Evolutionary conservation across 2,113 vertebrate species (phyloP).

Genomic region (Phyllopteryx taeniolatus): DNA sequence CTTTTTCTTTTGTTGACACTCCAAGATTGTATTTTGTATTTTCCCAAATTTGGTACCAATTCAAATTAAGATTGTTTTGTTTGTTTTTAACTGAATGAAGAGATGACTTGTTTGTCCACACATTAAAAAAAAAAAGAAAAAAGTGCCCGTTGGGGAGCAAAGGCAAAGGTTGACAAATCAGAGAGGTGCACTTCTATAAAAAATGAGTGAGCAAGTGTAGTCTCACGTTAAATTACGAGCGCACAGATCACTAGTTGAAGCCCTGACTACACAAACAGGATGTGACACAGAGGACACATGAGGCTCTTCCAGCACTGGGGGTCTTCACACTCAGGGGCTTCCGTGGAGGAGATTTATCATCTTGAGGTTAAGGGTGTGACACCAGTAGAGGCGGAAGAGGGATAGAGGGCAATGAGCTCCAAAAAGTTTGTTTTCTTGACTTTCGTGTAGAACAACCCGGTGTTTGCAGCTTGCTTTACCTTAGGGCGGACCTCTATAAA

Average conservation of each 20-base stretch:
- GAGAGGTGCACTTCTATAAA: slow-evolving; percentile 14
- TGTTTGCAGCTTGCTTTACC: slow-evolving; percentile 60
- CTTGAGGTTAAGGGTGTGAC: slow-evolving; percentile 67
- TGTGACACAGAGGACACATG: slow-evolving; percentile 64
- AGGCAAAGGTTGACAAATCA: neutral
- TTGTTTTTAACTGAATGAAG: neutral
- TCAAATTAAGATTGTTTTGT: neutral
- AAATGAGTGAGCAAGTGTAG: slow-evolving; percentile 11
- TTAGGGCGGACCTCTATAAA: slow-evolving; percentile 65
- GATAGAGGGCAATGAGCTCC: slow-evolving; percentile 16
- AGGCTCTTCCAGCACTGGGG: slow-evolving; percentile 55
- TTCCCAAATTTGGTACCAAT: neutral
- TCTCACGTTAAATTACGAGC: slow-evolving; percentile 57
- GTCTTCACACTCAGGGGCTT: slow-evolving; percentile 61
- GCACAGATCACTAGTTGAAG: slow-evolving; percentile 62
- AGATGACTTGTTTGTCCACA: neutral
- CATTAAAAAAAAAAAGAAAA: neutral
- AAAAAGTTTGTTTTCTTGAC: slow-evolving; percentile 72
- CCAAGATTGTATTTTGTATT: neutral
- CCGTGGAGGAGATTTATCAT: slow-evolving; percentile 73
- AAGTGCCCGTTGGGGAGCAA: neutral
- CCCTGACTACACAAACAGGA: slow-evolving; percentile 69
- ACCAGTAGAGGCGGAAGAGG: slow-evolving; percentile 47
- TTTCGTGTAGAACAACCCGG: slow-evolving; percentile 68
- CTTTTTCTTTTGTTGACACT: neutral